These are phyloP conservation scores for Papilio machaon DNA, from an alignment of 1,140 invertebrate genomes.

Conservation along the genomic window DNA sequence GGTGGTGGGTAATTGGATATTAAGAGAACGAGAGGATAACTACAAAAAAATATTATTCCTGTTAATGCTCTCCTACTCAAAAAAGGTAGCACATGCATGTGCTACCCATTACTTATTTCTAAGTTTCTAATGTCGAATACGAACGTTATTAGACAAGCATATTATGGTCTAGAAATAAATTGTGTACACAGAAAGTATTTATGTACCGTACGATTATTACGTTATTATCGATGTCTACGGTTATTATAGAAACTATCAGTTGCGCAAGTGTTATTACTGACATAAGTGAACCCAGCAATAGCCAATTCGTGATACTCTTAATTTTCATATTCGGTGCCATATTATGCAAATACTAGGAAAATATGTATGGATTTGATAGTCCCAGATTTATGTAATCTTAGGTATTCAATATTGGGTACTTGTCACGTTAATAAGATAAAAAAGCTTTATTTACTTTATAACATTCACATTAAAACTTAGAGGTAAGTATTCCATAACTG, in stretches of 20 bases:
- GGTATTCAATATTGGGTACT: too few species aligned
- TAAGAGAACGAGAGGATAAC: too few species aligned
- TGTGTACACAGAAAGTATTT: constrained; percentile 18
- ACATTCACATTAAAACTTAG: too few species aligned
- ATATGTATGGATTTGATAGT: background rate
- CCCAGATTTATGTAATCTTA: background rate
- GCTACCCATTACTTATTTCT: background rate
- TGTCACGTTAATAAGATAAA: too few species aligned
- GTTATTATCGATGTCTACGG: constrained; percentile 17
- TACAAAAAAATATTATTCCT: too few species aligned
- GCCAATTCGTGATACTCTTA: constrained; percentile 13
- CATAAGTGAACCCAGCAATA: background rate
- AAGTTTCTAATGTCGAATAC: background rate
- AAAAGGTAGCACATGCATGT: too few species aligned
- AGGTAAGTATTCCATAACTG: too few species aligned
- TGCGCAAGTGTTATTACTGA: background rate
- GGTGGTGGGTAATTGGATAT: too few species aligned
- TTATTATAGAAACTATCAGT: constrained; percentile 6
- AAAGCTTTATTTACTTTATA: too few species aligned
- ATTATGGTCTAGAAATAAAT: constrained; percentile 2
- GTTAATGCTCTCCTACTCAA: too few species aligned
- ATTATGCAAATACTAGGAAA: background rate
- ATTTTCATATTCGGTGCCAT: background rate
- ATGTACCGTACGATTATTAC: constrained; percentile 11
- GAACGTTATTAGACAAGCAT: background rate